These are phyloP conservation scores for Hemibagrus wyckioides DNA, from an alignment of 2,113 vertebrate genomes.

Conservation along the genomic window DNA sequence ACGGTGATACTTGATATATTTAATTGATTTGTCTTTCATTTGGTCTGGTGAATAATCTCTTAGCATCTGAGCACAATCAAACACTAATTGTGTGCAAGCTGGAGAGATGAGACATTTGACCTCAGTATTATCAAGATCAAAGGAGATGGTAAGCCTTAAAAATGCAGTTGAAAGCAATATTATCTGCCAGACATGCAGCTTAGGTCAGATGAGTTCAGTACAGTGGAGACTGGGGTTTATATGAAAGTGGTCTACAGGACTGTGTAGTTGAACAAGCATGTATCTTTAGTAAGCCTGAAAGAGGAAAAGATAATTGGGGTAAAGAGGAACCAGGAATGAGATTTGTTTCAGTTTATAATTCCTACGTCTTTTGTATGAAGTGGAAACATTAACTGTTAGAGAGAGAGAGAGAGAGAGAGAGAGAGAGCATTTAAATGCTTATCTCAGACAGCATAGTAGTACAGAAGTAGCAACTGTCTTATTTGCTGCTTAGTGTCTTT, in stretches of 20 bases:
- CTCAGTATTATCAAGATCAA: constrained; percentile 54
- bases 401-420: neutral
- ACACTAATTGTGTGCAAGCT: constrained; percentile 51
- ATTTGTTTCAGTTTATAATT: neutral
- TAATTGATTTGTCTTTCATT: constrained; percentile 56
- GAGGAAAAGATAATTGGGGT: neutral
- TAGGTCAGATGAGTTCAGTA: neutral
- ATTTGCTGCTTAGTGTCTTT: neutral
- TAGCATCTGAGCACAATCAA: constrained; percentile 47
- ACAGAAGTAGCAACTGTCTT: neutral
- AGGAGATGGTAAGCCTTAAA: constrained; percentile 38
- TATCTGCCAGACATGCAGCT: constrained; percentile 31
- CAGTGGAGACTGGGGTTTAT: constrained; percentile 12
- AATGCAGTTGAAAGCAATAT: constrained; percentile 36
- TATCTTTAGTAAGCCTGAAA: neutral
- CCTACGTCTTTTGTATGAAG: neutral
- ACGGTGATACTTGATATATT: constrained; percentile 59
- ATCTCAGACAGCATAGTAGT: neutral
- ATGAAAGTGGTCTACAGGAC: constrained; percentile 8
- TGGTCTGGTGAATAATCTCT: constrained; percentile 60
- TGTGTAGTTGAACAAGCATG: neutral
- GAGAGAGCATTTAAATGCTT: neutral
- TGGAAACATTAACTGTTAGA: neutral
- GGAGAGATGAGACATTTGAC: constrained; percentile 61
- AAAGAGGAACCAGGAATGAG: neutral